phyloP scores from a whole-genome alignment of 1,140 invertebrate genomes.

The Sweltsa coloradensis region DNA sequence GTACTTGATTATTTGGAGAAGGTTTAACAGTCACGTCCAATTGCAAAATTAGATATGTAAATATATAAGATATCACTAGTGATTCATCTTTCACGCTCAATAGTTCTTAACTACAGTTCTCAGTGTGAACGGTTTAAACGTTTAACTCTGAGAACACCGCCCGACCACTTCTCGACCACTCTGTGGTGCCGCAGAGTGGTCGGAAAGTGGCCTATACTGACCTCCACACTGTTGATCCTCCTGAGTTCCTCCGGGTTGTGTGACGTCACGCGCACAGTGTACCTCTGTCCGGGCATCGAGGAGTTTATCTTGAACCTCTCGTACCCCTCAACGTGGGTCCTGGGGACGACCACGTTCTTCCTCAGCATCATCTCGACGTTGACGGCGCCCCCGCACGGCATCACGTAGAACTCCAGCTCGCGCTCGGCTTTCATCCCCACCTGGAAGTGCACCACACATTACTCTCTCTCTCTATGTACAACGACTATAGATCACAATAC shows the following conservation, averaged over 20 bases:
- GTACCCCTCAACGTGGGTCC: conserved; percentile 25
- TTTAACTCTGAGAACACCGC: too few species aligned
- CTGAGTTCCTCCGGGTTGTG: conserved; percentile 24
- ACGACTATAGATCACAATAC: too few species aligned
- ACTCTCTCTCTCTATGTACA: background rate
- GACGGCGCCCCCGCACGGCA: conserved; percentile 32
- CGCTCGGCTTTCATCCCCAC: conserved; percentile 19
- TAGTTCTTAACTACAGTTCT: too few species aligned
- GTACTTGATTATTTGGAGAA: too few species aligned
- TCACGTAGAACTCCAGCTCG: conserved; percentile 28
- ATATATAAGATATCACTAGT: too few species aligned
- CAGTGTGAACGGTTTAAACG: too few species aligned
- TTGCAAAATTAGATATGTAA: too few species aligned
- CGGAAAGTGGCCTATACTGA: too few species aligned
- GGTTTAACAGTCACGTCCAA: too few species aligned
- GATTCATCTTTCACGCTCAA: too few species aligned
- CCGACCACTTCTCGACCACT: too few species aligned
- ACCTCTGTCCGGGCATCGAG: conserved; percentile 22
- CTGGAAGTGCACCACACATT: conserved; percentile 14
- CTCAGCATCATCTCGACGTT: conserved; percentile 22
- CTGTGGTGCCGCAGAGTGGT: too few species aligned
- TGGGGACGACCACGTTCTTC: conserved; percentile 17
- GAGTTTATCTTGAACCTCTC: conserved; percentile 22
- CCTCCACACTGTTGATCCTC: conserved; percentile 26
- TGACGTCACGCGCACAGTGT: conserved; percentile 24